Evolutionary conservation across 2,888 invertebrate species (phyloP).

Genomic region (Protodeltote pygarga): DNA sequence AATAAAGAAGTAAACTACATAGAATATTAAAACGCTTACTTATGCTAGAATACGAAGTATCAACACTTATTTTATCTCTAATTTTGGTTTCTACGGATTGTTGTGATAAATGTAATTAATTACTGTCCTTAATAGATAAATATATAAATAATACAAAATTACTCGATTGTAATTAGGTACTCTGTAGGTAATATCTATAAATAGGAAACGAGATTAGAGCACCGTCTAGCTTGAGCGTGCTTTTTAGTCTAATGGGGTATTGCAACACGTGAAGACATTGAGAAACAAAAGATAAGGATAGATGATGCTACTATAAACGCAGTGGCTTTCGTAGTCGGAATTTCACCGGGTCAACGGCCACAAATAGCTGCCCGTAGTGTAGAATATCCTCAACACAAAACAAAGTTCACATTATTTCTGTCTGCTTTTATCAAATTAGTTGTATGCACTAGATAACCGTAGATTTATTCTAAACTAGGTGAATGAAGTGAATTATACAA

Average conservation of each 20-base stretch:
- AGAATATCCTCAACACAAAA: constrained; percentile 52
- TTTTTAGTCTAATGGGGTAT: constrained; percentile 27
- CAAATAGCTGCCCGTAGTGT: constrained; percentile 48
- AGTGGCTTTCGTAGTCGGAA: constrained; percentile 47
- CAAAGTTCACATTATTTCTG: constrained; percentile 1
- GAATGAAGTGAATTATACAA: no score
- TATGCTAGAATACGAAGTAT: no score
- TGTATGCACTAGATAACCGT: not conserved
- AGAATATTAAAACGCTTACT: no score
- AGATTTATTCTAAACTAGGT: no score
- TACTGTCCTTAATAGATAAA: not conserved
- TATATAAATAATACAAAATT: no score
- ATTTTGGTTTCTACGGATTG: no score
- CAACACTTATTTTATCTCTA: no score
- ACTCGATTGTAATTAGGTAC: no score
- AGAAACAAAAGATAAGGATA: constrained; percentile 63
- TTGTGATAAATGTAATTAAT: not conserved
- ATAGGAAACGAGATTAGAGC: no score
- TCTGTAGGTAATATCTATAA: constrained; percentile 2
- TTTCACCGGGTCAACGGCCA: constrained; percentile 65
- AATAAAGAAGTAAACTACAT: not conserved
- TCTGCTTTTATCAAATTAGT: not conserved
- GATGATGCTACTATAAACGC: constrained; percentile 54
- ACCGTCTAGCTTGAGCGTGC: constrained; percentile 17
- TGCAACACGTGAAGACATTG: constrained; percentile 54